A percentile compares a stretch with the other conserved stretches of the same genome.
Evolutionary conservation across 2,113 vertebrate genomes (phyloP).

Genomic region (Patagioenas fasciata): DNA sequence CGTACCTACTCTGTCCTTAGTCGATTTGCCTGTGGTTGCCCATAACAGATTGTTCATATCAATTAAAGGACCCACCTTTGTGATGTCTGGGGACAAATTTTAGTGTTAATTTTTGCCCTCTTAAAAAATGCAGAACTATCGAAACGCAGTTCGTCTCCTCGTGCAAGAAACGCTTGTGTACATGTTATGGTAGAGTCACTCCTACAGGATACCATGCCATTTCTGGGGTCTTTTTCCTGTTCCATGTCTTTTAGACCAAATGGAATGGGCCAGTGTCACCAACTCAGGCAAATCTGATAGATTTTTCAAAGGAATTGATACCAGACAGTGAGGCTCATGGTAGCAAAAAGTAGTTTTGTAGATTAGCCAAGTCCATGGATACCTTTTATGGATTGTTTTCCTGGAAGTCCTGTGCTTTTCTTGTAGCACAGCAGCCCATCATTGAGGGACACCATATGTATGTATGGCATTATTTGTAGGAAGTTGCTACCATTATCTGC

Average conservation of each 20-base stretch:
- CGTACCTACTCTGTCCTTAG: background rate
- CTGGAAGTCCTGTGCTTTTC: background rate
- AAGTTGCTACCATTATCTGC: background rate
- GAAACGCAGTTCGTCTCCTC: background rate
- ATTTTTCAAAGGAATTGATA: background rate
- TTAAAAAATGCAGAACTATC: background rate
- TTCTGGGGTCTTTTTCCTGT: background rate
- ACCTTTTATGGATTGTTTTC: background rate
- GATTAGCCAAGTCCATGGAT: background rate
- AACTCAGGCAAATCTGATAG: background rate
- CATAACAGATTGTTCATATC: background rate
- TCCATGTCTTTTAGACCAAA: background rate
- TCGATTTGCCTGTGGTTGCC: background rate
- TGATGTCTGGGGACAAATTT: background rate
- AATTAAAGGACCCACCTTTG: background rate
- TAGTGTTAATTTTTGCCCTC: background rate
- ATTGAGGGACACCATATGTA: background rate
- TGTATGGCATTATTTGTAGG: background rate
- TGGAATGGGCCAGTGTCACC: background rate
- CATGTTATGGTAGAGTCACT: background rate
- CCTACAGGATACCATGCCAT: background rate
- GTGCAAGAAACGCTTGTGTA: background rate
- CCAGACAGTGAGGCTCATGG: background rate
- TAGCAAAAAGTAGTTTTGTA: background rate
- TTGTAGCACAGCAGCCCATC: background rate